Percentiles rank a stretch among this genome's conserved stretches.
These are phyloP conservation scores for Drosophila rhopaloa DNA, from an alignment of 1,140 invertebrate species.

Conservation along the genomic window DNA sequence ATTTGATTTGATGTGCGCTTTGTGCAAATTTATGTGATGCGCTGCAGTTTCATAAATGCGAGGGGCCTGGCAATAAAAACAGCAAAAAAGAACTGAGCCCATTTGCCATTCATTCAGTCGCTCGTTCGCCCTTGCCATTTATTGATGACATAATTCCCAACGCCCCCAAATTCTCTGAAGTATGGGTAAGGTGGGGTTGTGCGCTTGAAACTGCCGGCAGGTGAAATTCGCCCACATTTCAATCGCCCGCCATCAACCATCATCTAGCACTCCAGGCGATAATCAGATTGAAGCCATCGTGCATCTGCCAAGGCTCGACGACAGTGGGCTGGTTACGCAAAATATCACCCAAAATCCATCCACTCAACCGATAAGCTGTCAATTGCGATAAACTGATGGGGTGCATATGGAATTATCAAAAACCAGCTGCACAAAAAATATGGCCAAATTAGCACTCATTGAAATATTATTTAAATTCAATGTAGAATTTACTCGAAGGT, in stretches of 20 bases:
- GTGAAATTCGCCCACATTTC: slow-evolving; percentile 3
- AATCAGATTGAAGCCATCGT: slow-evolving; percentile 66
- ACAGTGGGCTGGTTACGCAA: slow-evolving; percentile 14
- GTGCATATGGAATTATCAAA: neutral
- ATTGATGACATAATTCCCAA: slow-evolving; percentile 70
- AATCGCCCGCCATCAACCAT: slow-evolving; percentile 15
- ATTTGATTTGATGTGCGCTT: slow-evolving; percentile 76
- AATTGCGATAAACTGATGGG: neutral
- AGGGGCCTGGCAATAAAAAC: slow-evolving; percentile 37
- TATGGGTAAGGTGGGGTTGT: neutral
- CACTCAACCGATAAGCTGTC: neutral
- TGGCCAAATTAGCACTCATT: too few species aligned
- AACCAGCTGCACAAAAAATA: too few species aligned
- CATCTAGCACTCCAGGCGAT: slow-evolving; percentile 66
- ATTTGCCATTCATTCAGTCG: slow-evolving; percentile 4
- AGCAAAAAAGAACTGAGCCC: slow-evolving; percentile 1
- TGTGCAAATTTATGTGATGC: slow-evolving; percentile 76
- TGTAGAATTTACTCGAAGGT: too few species aligned
- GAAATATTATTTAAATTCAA: too few species aligned
- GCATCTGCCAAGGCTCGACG: slow-evolving; percentile 3
- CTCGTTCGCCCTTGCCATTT: slow-evolving; percentile 11
- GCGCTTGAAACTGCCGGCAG: slow-evolving; percentile 9
- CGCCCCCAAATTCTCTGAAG: slow-evolving; percentile 31
- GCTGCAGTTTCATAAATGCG: slow-evolving; percentile 73
- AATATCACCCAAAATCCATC: neutral